Percentiles rank a stretch among this genome's conserved stretches.
phyloP scores from a whole-genome alignment of 2,888 invertebrate genomes.

The Gymnosoma rotundatum region DNA sequence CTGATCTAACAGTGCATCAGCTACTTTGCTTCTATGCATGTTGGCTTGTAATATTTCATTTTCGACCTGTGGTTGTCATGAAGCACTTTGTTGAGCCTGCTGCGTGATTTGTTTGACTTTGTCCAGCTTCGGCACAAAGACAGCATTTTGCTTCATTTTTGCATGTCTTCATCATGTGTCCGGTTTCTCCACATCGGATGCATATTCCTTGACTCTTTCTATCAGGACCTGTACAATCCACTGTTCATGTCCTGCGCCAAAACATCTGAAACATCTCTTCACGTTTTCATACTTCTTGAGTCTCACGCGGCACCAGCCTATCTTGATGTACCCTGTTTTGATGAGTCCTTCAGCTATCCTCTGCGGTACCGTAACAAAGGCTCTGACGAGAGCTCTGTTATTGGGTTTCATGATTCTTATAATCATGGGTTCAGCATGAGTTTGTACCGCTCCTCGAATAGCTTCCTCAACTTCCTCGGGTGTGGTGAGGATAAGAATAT shows the following conservation, averaged over 20 bases:
- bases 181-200: background rate
- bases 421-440: background rate
- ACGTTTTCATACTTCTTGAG: too few species aligned
- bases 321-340: background rate
- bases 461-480: slow-evolving; percentile 14
- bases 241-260: background rate
- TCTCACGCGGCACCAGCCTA: background rate
- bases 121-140: background rate
- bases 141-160: background rate
- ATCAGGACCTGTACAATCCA: background rate
- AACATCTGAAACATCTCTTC: background rate
- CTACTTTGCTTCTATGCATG: background rate
- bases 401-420: slow-evolving; percentile 2
- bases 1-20: background rate
- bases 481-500: background rate
- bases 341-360: background rate
- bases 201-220: background rate
- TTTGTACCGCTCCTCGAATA: background rate
- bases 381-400: slow-evolving; percentile 4
- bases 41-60: slow-evolving; percentile 5
- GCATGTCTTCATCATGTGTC: background rate
- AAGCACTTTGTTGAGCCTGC: background rate
- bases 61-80: background rate
- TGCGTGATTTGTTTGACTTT: background rate
- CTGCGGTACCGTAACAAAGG: background rate